Percentiles rank a stretch among this genome's conserved stretches.
Evolutionary conservation across 2,113 vertebrate genomes (phyloP).

Genomic region (Hippopotamus amphibius): DNA sequence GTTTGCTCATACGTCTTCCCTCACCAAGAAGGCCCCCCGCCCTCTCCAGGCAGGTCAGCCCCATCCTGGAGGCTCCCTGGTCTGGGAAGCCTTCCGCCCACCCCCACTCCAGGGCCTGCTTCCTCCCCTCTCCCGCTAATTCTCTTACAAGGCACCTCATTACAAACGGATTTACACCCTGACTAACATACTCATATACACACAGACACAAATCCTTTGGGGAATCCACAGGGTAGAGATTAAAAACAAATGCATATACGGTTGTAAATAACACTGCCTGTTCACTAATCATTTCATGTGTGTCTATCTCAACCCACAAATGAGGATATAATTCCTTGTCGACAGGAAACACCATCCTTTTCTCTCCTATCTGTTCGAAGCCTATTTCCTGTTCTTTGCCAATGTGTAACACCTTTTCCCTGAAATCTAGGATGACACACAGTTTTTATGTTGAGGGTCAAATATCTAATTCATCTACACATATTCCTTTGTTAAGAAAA

Average conservation of each 20-base stretch:
- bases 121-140: neutral
- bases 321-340: neutral
- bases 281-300: neutral
- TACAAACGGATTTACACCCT: slow-evolving; percentile 24
- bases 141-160: slow-evolving; percentile 4
- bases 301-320: slow-evolving; percentile 22
- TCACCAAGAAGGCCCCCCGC: neutral
- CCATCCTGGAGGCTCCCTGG: neutral
- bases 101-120: neutral
- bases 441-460: neutral
- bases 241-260: neutral
- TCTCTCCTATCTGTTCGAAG: neutral
- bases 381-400: neutral
- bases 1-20: accelerated
- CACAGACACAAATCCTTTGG: slow-evolving; percentile 34
- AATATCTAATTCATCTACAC: neutral
- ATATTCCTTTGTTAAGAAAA: slow-evolving; percentile 36
- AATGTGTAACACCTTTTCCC: neutral
- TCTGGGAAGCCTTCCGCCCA: neutral
- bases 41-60: neutral
- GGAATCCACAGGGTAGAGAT: neutral
- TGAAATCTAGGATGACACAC: neutral
- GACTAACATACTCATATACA: neutral
- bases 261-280: slow-evolving; percentile 11
- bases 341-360: neutral